Conservation (phyloP, 2,888 invertebrate species). For the Drepana falcataria region DNA sequence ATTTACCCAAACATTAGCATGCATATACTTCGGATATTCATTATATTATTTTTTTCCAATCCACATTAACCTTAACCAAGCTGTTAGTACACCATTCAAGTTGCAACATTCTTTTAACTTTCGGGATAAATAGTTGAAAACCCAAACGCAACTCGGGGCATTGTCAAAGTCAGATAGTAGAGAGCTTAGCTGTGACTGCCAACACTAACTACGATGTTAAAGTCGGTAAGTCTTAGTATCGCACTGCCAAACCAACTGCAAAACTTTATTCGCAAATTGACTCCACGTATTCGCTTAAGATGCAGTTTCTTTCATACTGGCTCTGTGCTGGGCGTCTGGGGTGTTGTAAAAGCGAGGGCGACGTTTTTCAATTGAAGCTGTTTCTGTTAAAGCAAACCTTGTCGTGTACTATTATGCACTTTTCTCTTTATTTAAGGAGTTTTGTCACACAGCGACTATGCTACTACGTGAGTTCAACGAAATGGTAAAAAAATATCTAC, state of each 20-base stretch:
- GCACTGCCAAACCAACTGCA: conserved; percentile 58
- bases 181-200: conserved; percentile 36
- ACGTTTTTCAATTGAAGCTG: too few relatives aligned
- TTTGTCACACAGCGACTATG: too few relatives aligned
- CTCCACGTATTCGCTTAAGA: conserved; percentile 75
- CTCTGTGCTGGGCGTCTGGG: conserved; percentile 42
- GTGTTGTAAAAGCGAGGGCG: conserved; percentile 23
- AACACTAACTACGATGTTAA: conserved; percentile 52
- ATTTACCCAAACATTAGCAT: too few relatives aligned
- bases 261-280: conserved; percentile 77
- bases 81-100: too few relatives aligned
- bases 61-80: neutral
- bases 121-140: neutral
- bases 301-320: conserved; percentile 73
- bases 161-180: conserved; percentile 27
- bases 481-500: too few relatives aligned
- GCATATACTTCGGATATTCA: too few relatives aligned
- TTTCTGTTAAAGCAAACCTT: too few relatives aligned
- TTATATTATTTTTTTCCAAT: too few relatives aligned
- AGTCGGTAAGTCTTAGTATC: conserved; percentile 44
- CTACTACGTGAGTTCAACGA: too few relatives aligned
- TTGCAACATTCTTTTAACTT: neutral
- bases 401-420: too few relatives aligned
- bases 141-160: conserved; percentile 8
- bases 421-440: too few relatives aligned